Evolutionary conservation across 1,140 invertebrate genomes (phyloP), one percentile per base, ranked within the genome.

Genomic region (Brachionus calyciflorus): DNA sequence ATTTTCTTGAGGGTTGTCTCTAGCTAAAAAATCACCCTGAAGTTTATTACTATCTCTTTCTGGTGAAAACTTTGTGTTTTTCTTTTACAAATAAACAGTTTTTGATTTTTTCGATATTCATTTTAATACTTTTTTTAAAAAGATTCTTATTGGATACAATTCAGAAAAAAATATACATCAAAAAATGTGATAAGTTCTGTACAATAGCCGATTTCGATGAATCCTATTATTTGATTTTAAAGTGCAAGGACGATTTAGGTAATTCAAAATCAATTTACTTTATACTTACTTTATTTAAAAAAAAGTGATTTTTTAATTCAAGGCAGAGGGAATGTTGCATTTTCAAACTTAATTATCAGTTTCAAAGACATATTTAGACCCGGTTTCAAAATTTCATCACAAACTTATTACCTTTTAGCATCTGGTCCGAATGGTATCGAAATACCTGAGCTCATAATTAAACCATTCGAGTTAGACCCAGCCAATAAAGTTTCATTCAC

Each of bases 171-270:
- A 41, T 65, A 24, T 46, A 30, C 12, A 26, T 65, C 19, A 28
- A 65, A 6, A 24, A 1, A 9, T 41, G 60, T 44, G 55, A 33
- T 37, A 26, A 26, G 5, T 60, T 37, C n/a, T 46, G 33, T 17
- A 5, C 26, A 2, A 17, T 44, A 4, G 60, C 21, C 21, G 26
- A 46, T 44, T 65, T 44, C 24, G 19, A 24, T 12, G 5, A 37
- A 12, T 21, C 1, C 10, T 65, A 65, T 12, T 28, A 65, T 44
- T 44, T 65, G 19, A 65, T 26, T 5, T 10, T 65, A 24, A 65
- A 44, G 17, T 65, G 60, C 17, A 65, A 65, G 44, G 60, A 65
- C 44, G 44, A 65, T 28, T 30, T 19, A 44, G 60, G 55, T 60
- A 37, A 60, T 33, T 37, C 19, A 3, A n/a, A n/a, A n/a, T n/a